A percentile compares a stretch with the other conserved stretches of the same genome.
Conservation (phyloP, 2,113 vertebrate species). For the Sander vitreus region DNA sequence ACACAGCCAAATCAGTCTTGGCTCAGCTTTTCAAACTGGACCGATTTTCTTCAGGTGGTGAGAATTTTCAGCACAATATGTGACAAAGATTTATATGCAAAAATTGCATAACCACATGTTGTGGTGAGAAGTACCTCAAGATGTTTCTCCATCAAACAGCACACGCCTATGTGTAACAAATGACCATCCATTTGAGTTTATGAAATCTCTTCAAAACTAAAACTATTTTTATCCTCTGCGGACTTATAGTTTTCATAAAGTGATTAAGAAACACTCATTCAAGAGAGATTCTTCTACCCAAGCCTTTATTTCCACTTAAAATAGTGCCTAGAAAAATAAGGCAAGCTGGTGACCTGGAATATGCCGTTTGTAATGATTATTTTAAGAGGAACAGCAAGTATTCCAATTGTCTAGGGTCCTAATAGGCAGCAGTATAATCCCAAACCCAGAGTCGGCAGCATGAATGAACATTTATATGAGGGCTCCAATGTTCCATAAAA, state of each 20-base stretch:
- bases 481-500: conserved; percentile 48
- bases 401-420: conserved; percentile 18
- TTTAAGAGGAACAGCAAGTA: conserved; percentile 19
- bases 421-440: conserved; percentile 29
- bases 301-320: conserved; percentile 15
- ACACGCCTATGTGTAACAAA: conserved; percentile 41
- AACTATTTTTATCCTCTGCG: not conserved
- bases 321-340: conserved; percentile 14
- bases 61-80: conserved; percentile 39
- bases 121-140: conserved; percentile 49
- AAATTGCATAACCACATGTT: conserved; percentile 58
- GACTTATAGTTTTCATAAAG: conserved; percentile 1
- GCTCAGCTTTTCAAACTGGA: conserved; percentile 23
- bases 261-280: conserved; percentile 7
- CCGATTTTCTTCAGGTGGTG: conserved; percentile 39
- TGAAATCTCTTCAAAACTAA: conserved; percentile 23
- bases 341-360: conserved; percentile 12
- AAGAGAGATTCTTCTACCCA: not conserved
- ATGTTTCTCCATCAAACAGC: conserved; percentile 44
- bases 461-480: conserved; percentile 47
- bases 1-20: conserved; percentile 2
- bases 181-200: conserved; percentile 11
- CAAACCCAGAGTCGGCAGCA: conserved; percentile 33
- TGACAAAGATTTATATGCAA: conserved; percentile 54
- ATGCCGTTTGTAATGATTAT: not conserved